Base-by-base conservation (phyloP, 2,888 invertebrate species). In the Rhamnusium bicolor region DNA sequence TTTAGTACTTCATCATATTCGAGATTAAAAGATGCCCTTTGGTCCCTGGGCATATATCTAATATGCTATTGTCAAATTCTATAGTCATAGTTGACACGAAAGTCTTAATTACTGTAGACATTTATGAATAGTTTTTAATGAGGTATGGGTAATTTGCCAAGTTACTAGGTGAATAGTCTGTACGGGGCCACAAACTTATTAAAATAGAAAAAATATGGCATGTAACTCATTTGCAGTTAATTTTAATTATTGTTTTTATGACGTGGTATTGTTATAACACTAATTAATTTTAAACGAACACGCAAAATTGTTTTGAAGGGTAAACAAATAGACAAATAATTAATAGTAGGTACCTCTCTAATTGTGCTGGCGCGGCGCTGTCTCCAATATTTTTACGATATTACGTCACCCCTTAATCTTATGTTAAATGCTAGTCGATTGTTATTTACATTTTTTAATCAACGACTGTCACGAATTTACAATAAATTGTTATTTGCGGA, bases 401-500 rank as follows among this genome's bases (percentile, higher is more conserved):
- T 53, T 53, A 53, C 24, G 53, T 53, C 53, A 24, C 16, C 10
- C 16, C 18, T 18, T 18, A 16, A 14, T 14, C 51, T 7, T 40
- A 40, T 12, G 12, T 7, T 10, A 53, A 19, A 53, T 4, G 12
- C 12, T 53, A n/a, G 0, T 54, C 54, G 6, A 24, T 29, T 7
- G 58, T 32, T 18, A 29, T 58, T 58, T 32, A 32, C 32, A 40
- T 58, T 58, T 58, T 58, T 58, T 18, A 58, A 58, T 18, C 32
- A 58, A 58, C 10, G 1, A 16, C 21, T 58, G 58, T 58, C 58
- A 58, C 58, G 58, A 58, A 58, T 24, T 58, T 32, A 32, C 32
- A 58, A 58, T 58, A 58, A 58, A 58, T 58, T 16, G 32, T 58
- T 32, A 58, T 58, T 58, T 29, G 32, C 18, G 32, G 58, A 5